Conservation (phyloP, 2,797 vertebrate genomes). For the Sebastes taczanowskii region DNA sequence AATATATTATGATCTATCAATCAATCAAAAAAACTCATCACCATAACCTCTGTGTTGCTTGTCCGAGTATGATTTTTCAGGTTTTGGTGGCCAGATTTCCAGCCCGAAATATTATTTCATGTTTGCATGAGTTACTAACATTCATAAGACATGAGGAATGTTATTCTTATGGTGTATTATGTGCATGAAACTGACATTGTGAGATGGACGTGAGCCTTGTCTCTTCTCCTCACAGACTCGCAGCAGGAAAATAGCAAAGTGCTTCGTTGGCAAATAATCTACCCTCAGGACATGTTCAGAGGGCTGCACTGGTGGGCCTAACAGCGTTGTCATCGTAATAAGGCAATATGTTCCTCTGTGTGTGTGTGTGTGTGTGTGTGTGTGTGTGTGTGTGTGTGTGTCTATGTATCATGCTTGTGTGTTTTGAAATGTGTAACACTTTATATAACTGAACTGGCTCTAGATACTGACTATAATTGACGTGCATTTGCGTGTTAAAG, state of each 20-base stretch:
- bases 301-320: conserved; percentile 25
- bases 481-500: conserved; percentile 14
- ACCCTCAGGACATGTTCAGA: conserved; percentile 42
- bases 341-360: conserved; percentile 14
- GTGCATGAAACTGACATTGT: conserved; percentile 26
- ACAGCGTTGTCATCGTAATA: conserved; percentile 27
- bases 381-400: neutral
- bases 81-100: neutral
- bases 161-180: conserved; percentile 15
- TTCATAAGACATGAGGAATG: conserved; percentile 12
- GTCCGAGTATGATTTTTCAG: neutral
- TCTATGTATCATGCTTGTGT: neutral
- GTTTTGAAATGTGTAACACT: conserved; percentile 8
- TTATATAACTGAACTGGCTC: conserved; percentile 14
- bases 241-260: conserved; percentile 39
- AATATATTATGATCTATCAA: too few species aligned
- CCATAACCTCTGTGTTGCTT: neutral
- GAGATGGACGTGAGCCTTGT: conserved; percentile 11
- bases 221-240: conserved; percentile 3
- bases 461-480: conserved; percentile 30
- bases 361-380: neutral
- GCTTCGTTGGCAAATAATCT: conserved; percentile 55
- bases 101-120: conserved; percentile 3
- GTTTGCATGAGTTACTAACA: neutral
- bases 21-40: neutral